These are phyloP conservation scores for Lysiphlebus fabarum DNA, from an alignment of 1,140 invertebrate genomes.

Conservation along the genomic window DNA sequence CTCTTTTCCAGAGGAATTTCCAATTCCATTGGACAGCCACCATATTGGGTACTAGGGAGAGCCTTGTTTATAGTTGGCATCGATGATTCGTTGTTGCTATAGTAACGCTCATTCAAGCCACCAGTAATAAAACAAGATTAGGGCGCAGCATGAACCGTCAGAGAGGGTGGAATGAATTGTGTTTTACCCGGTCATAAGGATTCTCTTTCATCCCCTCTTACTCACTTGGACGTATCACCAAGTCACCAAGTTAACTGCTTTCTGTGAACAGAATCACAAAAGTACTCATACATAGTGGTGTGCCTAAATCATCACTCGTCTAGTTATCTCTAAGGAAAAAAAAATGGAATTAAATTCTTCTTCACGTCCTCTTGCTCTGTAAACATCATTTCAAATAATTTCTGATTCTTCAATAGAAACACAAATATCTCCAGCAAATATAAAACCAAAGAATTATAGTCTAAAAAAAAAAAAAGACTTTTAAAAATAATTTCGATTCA, in stretches of 20 bases:
- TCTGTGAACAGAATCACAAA: constrained; percentile 55
- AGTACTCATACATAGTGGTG: constrained; percentile 53
- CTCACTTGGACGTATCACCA: constrained; percentile 32
- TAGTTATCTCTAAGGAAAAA: neutral
- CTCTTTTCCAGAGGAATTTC: constrained; percentile 54
- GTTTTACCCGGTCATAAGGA: too few relatives aligned
- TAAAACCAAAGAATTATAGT: neutral
- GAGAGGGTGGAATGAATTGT: constrained; percentile 8
- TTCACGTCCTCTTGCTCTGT: too few relatives aligned
- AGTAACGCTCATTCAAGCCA: constrained; percentile 36
- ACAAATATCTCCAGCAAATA: neutral
- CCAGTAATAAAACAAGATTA: constrained; percentile 13
- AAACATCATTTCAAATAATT: too few relatives aligned
- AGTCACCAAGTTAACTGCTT: constrained; percentile 53
- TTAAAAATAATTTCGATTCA: too few relatives aligned
- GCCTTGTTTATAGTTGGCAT: constrained; percentile 14
- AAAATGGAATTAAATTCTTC: too few relatives aligned
- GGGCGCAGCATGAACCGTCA: neutral
- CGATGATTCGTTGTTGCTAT: constrained; percentile 44
- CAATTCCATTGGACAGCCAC: constrained; percentile 53
- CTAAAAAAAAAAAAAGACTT: too few relatives aligned
- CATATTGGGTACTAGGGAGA: constrained; percentile 41
- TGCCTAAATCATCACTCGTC: constrained; percentile 30
- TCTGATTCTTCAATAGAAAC: too few relatives aligned
- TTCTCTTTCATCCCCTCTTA: constrained; percentile 21